Evolutionary conservation across 2,113 vertebrate genomes (phyloP).

Genomic region (Dicaeum eximium): DNA sequence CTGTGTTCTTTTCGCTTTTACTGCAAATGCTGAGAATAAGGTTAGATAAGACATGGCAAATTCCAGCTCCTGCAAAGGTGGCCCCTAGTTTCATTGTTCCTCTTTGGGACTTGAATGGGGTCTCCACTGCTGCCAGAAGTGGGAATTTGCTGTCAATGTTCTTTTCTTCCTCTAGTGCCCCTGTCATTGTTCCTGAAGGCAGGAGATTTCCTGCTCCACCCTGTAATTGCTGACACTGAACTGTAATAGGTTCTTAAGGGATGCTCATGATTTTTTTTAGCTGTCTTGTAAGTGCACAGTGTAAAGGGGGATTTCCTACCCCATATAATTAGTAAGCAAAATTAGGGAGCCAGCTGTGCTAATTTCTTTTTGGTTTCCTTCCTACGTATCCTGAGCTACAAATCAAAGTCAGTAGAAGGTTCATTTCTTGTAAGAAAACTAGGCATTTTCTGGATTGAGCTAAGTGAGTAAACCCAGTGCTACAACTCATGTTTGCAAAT

Average conservation of each 20-base stretch:
- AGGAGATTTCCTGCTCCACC: constrained; percentile 31
- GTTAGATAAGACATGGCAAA: neutral
- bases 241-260: neutral
- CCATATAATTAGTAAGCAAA: neutral
- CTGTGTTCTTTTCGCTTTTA: neutral
- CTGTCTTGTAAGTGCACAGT: neutral
- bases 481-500: neutral
- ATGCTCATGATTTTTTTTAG: neutral
- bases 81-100: neutral
- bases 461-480: neutral
- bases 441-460: neutral
- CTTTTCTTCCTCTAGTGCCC: neutral
- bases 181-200: constrained; percentile 30
- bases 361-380: neutral
- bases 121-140: neutral
- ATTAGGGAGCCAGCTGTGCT: neutral
- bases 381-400: neutral
- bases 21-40: neutral
- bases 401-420: neutral
- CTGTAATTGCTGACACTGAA: neutral
- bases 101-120: neutral
- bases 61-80: neutral
- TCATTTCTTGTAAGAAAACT: neutral
- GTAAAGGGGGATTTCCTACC: neutral
- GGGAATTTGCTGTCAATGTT: neutral